Base-by-base conservation (phyloP, 2,888 invertebrate genomes). In the Clivina fossor region DNA sequence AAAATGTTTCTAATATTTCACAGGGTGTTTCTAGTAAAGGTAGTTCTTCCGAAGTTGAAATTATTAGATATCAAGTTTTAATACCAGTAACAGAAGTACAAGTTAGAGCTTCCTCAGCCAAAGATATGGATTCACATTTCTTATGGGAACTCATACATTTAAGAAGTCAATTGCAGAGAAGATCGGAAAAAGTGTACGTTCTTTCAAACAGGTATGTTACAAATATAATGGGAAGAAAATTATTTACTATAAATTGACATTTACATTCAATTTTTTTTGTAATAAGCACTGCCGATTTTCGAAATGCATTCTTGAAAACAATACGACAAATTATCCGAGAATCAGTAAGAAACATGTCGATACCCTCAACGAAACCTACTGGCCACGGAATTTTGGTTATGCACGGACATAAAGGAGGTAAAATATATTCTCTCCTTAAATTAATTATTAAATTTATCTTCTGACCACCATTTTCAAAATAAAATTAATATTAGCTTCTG, bases 21-120 rank as follows among this genome's bases (percentile, higher is more conserved):
- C 68, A 93, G 92, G 92, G 92, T 46, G 92, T 91, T 58, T 86
- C 91, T 22, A 90, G 89, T 64, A 93, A 92, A 76, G 84, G 85
- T 66, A 85, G 86, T 68, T 87, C 89, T 46, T 90, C 87, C 65
- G 94, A 94, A 75, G 93, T 94, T 61, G 96, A 96, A 79, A 93
- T 95, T 68, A 94, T 95, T 71, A 83, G 95, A 65, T 96, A 95
- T 76, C 95, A 96, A 77, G 95, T 95, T 57, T 78, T 96, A 63
- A 96, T 97, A 67, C 96, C 96, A 0, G 96, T 97, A 35, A 94
- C 94, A 15, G 96, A 97, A 78, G 95, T 97, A 33, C 96, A 97
- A 79, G 96, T 97, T 33, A 82, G 96, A 58, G 93, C 94, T 32
- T 92, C 93, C 32, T 93, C 93, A 2, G 91, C 93, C 58, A 93